Evolutionary conservation across 2,888 invertebrate genomes (phyloP).

Genomic region (Eulithis testata): DNA sequence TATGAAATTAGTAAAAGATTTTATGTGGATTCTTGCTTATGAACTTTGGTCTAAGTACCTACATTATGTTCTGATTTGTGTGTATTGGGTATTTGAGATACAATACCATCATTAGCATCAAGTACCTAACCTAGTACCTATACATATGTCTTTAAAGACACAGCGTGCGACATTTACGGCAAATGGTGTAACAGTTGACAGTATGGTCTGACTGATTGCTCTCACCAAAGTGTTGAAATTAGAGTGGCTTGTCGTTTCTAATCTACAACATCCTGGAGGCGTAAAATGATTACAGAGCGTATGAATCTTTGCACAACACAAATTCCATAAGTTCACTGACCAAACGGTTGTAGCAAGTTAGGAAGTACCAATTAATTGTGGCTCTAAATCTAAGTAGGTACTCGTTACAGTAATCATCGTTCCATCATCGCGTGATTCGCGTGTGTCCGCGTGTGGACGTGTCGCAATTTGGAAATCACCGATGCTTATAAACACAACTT

Average conservation of each 20-base stretch:
- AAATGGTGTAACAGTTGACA: background rate
- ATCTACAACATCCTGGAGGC: slow-evolving; percentile 20
- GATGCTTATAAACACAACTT: slow-evolving; percentile 2
- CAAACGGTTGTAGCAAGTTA: slow-evolving; percentile 30
- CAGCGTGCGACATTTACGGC: background rate
- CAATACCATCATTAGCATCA: background rate
- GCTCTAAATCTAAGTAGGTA: slow-evolving; percentile 26
- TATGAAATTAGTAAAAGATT: too few relatives aligned
- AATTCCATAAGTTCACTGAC: slow-evolving; percentile 35
- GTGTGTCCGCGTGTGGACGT: slow-evolving; percentile 20
- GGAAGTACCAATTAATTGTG: slow-evolving; percentile 36
- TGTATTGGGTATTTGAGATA: background rate
- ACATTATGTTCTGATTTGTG: background rate
- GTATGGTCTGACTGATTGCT: background rate
- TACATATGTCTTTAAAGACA: background rate
- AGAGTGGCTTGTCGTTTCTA: slow-evolving; percentile 6
- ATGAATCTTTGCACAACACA: slow-evolving; percentile 27
- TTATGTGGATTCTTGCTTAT: background rate
- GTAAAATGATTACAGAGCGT: slow-evolving; percentile 16
- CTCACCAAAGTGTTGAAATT: slow-evolving; percentile 4
- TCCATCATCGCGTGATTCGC: slow-evolving; percentile 24
- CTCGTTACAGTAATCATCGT: slow-evolving; percentile 17
- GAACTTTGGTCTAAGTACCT: background rate
- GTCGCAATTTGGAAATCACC: slow-evolving; percentile 17
- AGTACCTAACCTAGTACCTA: too few relatives aligned